Percentiles rank a stretch among this genome's conserved stretches.
Evolutionary conservation across 1,140 invertebrate species (phyloP).

Genomic region (Drosophila kohkoa): DNA sequence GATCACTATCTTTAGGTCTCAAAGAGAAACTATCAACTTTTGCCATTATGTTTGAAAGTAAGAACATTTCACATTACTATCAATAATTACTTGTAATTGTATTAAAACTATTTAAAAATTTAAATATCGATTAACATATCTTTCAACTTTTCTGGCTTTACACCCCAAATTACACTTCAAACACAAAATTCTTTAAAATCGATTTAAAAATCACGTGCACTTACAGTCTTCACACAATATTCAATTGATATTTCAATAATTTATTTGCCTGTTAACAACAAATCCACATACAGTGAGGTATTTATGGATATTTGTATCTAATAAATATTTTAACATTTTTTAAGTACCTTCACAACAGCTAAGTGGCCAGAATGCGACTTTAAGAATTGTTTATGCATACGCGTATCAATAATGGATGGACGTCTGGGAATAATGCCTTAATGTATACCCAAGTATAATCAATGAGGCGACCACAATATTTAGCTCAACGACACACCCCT

Average conservation of each 20-base stretch:
- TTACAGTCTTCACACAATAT: neutral
- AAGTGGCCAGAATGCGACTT: neutral
- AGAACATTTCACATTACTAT: neutral
- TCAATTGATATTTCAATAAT: neutral
- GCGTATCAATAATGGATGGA: constrained; percentile 4
- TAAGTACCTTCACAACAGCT: neutral
- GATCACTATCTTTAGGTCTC: constrained; percentile 19
- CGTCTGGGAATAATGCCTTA: constrained; percentile 15
- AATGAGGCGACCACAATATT: constrained; percentile 39
- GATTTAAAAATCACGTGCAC: neutral
- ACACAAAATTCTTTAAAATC: neutral
- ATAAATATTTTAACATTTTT: neutral
- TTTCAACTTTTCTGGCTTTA: neutral
- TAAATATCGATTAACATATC: neutral
- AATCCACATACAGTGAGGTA: neutral
- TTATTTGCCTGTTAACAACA: neutral
- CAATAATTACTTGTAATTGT: too few species aligned
- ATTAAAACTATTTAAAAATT: neutral
- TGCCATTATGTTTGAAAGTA: neutral
- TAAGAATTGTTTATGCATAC: neutral
- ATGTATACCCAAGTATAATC: constrained; percentile 15
- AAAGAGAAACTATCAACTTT: neutral
- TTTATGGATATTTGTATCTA: neutral
- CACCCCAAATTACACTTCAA: neutral
- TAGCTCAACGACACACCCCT: constrained; percentile 24